These are phyloP conservation scores for Ceratitis capitata DNA, from an alignment of 1,140 invertebrate species.

Conservation along the genomic window DNA sequence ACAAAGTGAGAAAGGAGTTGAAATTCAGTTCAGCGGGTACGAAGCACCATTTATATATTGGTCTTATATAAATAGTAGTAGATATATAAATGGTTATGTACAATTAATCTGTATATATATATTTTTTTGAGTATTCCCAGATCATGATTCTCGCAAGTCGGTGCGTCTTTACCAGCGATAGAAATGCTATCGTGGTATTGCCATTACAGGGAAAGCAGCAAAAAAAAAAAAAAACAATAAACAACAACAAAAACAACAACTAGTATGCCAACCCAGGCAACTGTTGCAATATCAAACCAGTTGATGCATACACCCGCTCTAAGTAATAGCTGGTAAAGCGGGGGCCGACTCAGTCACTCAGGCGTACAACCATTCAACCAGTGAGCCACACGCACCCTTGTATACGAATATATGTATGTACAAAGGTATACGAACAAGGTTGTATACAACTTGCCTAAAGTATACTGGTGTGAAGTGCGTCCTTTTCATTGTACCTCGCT, in stretches of 20 bases:
- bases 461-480: background rate
- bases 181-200: constrained; percentile 14
- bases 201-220: background rate
- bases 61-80: no score
- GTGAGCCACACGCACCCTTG: background rate
- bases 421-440: background rate
- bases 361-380: constrained; percentile 6
- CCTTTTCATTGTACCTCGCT: background rate
- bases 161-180: background rate
- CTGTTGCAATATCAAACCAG: background rate
- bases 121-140: background rate
- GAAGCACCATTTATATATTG: no score
- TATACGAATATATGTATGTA: background rate
- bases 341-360: background rate
- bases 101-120: background rate
- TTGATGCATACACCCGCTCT: background rate
- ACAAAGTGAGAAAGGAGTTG: no score
- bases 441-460: background rate
- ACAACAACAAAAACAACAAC: background rate
- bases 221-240: background rate
- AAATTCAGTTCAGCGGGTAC: no score
- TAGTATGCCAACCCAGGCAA: background rate
- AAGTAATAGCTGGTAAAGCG: background rate
- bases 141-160: background rate
- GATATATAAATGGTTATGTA: background rate